Conservation (phyloP, 2,888 invertebrate genomes). For the Epinotia ramella region DNA sequence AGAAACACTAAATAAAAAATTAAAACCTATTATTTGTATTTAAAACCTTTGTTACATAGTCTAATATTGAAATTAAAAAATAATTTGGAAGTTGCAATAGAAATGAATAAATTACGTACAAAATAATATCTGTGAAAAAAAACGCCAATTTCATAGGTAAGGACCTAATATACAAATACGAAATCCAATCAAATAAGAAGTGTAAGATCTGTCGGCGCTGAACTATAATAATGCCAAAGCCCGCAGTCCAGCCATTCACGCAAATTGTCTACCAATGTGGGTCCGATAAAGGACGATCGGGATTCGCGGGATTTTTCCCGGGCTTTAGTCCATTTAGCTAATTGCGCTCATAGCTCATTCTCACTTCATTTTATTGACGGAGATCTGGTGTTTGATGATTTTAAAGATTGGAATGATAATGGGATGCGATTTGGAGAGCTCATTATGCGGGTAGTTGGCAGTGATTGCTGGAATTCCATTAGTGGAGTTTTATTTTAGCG, state of each 20-base stretch:
- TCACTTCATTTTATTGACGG: slow-evolving; percentile 39
- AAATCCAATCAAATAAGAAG: background rate
- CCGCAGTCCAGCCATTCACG: slow-evolving; percentile 37
- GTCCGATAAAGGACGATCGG: slow-evolving; percentile 43
- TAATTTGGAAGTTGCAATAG: no score
- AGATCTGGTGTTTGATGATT: slow-evolving; percentile 39
- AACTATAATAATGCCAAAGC: background rate
- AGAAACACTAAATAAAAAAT: no score
- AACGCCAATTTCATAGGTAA: no score
- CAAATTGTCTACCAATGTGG: slow-evolving; percentile 46
- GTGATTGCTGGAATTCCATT: slow-evolving; percentile 1
- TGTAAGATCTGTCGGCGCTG: slow-evolving; percentile 5
- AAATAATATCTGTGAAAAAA: no score
- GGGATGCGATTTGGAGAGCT: slow-evolving; percentile 13
- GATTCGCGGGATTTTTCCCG: slow-evolving; percentile 42
- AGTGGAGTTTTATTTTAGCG: background rate
- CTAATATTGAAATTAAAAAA: no score
- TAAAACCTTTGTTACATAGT: no score
- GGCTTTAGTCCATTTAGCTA: slow-evolving; percentile 42
- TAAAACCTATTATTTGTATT: no score
- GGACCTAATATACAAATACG: background rate
- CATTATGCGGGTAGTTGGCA: slow-evolving; percentile 2
- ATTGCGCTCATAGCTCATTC: slow-evolving; percentile 43
- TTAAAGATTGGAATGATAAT: slow-evolving; percentile 24
- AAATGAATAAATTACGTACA: no score